A percentile compares a stretch with the other conserved stretches of the same genome.
phyloP scores from a whole-genome alignment of 2,888 invertebrate species.

The Phyto melanocephala region DNA sequence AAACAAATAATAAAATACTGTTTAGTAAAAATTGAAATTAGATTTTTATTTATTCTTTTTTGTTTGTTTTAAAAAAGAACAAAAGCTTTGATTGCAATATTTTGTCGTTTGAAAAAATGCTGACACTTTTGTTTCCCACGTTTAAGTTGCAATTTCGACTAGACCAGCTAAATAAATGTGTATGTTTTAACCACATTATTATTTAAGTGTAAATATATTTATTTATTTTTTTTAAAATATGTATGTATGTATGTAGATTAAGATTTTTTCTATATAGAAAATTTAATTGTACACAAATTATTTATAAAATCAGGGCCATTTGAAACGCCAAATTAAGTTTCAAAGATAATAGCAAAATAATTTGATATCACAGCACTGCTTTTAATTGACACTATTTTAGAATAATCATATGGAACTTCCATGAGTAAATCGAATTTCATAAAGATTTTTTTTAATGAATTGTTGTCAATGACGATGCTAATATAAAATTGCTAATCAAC shows the following conservation, averaged over 20 bases:
- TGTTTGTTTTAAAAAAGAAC: conserved; percentile 18
- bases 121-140: conserved; percentile 57
- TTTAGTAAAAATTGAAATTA: conserved; percentile 11
- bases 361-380: too few relatives aligned
- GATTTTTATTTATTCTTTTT: conserved; percentile 30
- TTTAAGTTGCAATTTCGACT: conserved; percentile 21
- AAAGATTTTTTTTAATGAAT: too few relatives aligned
- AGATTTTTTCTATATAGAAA: neutral
- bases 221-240: too few relatives aligned
- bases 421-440: too few relatives aligned
- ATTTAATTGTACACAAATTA: neutral
- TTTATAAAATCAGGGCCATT: too few relatives aligned
- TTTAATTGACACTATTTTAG: too few relatives aligned
- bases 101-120: conserved; percentile 31
- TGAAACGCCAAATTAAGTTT: too few relatives aligned
- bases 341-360: too few relatives aligned
- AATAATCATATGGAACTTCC: too few relatives aligned
- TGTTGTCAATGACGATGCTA: too few relatives aligned
- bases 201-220: neutral
- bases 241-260: neutral
- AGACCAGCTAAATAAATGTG: conserved; percentile 14
- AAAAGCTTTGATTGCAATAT: conserved; percentile 40
- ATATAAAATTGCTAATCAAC: too few relatives aligned
- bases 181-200: neutral
- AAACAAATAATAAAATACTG: too few relatives aligned